Percentiles rank a stretch among this genome's conserved stretches.
These are phyloP conservation scores for Metalampra italica DNA, from an alignment of 2,888 invertebrate species.

Conservation along the genomic window DNA sequence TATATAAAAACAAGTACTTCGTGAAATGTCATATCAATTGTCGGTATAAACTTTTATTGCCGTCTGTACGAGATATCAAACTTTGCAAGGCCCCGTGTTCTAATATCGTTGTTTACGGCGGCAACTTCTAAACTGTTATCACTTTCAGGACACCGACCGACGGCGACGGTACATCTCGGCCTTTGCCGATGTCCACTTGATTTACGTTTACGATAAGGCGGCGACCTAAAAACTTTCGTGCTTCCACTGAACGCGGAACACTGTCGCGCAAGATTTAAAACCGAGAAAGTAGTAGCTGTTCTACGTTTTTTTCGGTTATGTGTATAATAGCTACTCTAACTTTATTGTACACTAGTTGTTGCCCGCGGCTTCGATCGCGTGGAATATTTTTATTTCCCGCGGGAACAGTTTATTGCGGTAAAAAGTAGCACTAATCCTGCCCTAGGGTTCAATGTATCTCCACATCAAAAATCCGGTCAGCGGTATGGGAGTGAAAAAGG, in stretches of 20 bases:
- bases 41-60: no score
- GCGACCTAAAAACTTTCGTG: conserved; percentile 64
- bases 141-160: conserved; percentile 44
- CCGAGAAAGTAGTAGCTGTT: conserved; percentile 35
- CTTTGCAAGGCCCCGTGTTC: conserved; percentile 11
- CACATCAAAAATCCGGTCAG: no score
- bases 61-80: neutral
- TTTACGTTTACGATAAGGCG: conserved; percentile 68
- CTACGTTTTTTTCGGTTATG: neutral
- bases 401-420: no score
- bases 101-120: conserved; percentile 57
- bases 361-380: no score
- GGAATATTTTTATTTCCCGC: no score
- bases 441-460: no score
- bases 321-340: no score
- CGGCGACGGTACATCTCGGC: conserved; percentile 43
- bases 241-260: conserved; percentile 38
- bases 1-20: no score
- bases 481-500: no score
- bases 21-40: no score
- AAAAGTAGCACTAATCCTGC: no score
- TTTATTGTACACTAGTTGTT: neutral
- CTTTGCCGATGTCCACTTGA: conserved; percentile 64
- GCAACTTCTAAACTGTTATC: conserved; percentile 60
- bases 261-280: conserved; percentile 62